A percentile compares a stretch with the other conserved stretches of the same genome.
Conservation (phyloP, 2,797 vertebrate genomes). For the Miichthys miiuy region DNA sequence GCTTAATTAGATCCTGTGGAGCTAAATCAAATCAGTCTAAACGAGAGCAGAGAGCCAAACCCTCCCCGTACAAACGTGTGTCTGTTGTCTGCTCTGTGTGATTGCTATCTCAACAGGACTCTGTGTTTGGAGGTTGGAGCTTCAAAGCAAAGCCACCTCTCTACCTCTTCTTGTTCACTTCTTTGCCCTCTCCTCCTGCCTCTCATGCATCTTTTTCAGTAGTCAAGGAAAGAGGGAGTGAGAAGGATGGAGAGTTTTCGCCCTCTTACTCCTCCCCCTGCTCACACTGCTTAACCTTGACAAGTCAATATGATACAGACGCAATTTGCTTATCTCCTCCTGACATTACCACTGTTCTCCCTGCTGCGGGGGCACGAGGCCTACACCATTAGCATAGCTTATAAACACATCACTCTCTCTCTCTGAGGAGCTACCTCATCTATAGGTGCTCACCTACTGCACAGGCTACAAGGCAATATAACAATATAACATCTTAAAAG, state of each 20-base stretch:
- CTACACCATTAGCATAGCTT: conserved; percentile 82
- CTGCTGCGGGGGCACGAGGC: conserved; percentile 78
- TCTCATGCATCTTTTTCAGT: conserved; percentile 57
- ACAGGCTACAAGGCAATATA: conserved; percentile 2
- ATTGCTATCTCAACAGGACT: conserved; percentile 68
- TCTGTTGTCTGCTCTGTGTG: conserved; percentile 65
- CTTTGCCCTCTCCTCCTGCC: conserved; percentile 29
- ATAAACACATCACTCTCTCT: conserved; percentile 80
- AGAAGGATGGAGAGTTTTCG: conserved; percentile 60
- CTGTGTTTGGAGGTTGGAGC: conserved; percentile 50
- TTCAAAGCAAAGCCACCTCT: conserved; percentile 61
- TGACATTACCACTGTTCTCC: conserved; percentile 85
- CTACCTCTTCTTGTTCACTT: conserved; percentile 46
- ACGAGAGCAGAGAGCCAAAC: conserved; percentile 78
- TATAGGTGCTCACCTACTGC: conserved; percentile 25
- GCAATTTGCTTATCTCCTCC: conserved; percentile 88
- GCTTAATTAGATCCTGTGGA: conserved; percentile 86
- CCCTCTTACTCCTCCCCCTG: conserved; percentile 66
- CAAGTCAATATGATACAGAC: conserved; percentile 86
- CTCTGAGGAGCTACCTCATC: conserved; percentile 45
- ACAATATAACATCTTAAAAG: conserved; percentile 11
- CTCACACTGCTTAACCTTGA: conserved; percentile 87
- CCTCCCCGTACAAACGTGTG: conserved; percentile 60
- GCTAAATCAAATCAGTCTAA: conserved; percentile 86
- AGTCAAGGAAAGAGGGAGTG: conserved; percentile 60